phyloP scores from a whole-genome alignment of 2,888 invertebrate species.

The Blastobasis adustella region DNA sequence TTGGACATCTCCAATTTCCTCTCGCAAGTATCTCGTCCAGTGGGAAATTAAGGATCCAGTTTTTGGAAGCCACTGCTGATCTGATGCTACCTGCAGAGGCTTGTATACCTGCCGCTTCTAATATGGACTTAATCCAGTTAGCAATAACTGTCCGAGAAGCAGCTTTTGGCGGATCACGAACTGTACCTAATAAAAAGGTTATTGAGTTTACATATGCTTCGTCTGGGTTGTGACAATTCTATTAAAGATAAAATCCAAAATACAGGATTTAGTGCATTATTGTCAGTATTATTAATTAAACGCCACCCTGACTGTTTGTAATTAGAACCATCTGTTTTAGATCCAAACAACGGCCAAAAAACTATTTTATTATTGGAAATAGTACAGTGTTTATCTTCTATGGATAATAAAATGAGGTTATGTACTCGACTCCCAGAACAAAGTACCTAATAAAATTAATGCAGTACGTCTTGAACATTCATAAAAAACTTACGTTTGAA shows the following conservation, averaged over 20 bases:
- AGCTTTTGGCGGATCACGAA: slow-evolving; percentile 5
- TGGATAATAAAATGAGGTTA: slow-evolving; percentile 9
- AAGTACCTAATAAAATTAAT: slow-evolving; percentile 3
- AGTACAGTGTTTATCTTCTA: background rate
- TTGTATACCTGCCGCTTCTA: slow-evolving; percentile 14
- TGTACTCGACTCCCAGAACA: slow-evolving; percentile 14
- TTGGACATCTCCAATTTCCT: no score
- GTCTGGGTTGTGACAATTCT: background rate
- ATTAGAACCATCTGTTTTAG: slow-evolving; percentile 14
- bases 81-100: slow-evolving; percentile 17
- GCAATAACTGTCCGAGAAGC: slow-evolving; percentile 13
- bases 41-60: no score
- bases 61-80: slow-evolving; percentile 18
- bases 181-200: slow-evolving; percentile 11
- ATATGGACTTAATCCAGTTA: slow-evolving; percentile 14
- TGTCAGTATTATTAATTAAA: slow-evolving; percentile 1
- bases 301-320: slow-evolving; percentile 17
- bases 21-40: no score
- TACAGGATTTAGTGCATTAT: slow-evolving; percentile 5
- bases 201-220: background rate
- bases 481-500: background rate
- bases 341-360: slow-evolving; percentile 13
- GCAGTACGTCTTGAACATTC: background rate
- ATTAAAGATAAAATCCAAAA: slow-evolving; percentile 5
- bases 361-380: background rate